These are phyloP conservation scores for Meandrusa payeni DNA, from an alignment of 2,888 invertebrate species.

Conservation along the genomic window DNA sequence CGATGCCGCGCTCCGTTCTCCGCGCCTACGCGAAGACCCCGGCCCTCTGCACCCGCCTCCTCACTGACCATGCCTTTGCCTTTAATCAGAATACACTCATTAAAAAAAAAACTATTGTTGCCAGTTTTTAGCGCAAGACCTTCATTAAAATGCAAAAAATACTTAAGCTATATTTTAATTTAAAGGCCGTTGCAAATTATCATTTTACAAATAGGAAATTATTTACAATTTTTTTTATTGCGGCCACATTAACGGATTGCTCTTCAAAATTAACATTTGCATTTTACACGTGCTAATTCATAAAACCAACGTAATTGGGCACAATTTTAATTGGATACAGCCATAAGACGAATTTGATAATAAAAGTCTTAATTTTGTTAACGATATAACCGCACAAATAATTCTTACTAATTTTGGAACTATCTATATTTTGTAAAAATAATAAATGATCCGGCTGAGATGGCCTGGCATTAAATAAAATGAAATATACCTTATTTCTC, in stretches of 20 bases:
- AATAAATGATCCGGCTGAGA: too few relatives aligned
- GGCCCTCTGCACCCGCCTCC: slow-evolving; percentile 36
- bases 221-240: slow-evolving; percentile 8
- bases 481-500: too few relatives aligned
- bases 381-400: too few relatives aligned
- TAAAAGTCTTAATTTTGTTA: too few relatives aligned
- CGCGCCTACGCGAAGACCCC: slow-evolving; percentile 62
- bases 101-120: slow-evolving; percentile 17
- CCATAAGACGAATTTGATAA: too few relatives aligned
- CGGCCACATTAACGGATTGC: background rate
- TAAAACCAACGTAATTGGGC: background rate
- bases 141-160: slow-evolving; percentile 21
- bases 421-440: too few relatives aligned
- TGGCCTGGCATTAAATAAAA: too few relatives aligned
- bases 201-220: slow-evolving; percentile 11
- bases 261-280: slow-evolving; percentile 6
- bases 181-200: slow-evolving; percentile 17
- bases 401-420: too few relatives aligned
- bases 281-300: slow-evolving; percentile 8
- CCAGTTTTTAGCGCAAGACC: slow-evolving; percentile 22
- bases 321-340: background rate
- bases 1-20: slow-evolving; percentile 41
- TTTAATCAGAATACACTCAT: slow-evolving; percentile 8
- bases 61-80: slow-evolving; percentile 16
- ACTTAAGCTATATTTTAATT: slow-evolving; percentile 1